These are phyloP conservation scores for Desmodus rotundus DNA, from an alignment of 2,113 vertebrate genomes.

Conservation along the genomic window DNA sequence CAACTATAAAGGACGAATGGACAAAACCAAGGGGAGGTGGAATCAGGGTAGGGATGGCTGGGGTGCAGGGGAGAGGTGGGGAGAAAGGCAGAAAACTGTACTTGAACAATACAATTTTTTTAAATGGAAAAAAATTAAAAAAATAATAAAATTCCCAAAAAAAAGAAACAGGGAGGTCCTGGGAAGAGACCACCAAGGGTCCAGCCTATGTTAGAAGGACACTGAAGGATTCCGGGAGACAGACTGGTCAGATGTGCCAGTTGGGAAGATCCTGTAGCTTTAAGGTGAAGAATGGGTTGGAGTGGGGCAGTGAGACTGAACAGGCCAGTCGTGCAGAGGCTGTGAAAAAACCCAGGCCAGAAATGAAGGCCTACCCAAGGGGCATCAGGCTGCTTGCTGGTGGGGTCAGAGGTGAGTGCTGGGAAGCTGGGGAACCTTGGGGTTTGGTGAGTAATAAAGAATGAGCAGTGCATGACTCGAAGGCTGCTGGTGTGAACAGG, in stretches of 20 bases:
- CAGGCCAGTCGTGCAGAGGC: neutral
- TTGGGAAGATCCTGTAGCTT: neutral
- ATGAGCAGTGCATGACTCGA: neutral
- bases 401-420: neutral
- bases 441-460: neutral
- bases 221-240: neutral
- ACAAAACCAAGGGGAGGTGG: no score
- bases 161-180: neutral
- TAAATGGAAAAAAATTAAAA: no score
- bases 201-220: neutral
- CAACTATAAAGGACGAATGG: no score
- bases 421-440: neutral
- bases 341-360: neutral
- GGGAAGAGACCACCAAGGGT: neutral
- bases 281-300: neutral
- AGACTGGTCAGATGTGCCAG: neutral
- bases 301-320: neutral
- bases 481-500: neutral
- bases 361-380: neutral
- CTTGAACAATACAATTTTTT: no score
- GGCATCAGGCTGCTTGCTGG: accelerated
- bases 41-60: no score
- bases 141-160: no score
- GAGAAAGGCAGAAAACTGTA: no score
- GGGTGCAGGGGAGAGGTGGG: no score